phyloP scores from a whole-genome alignment of 2,888 invertebrate species.

The Agrilus mali region DNA sequence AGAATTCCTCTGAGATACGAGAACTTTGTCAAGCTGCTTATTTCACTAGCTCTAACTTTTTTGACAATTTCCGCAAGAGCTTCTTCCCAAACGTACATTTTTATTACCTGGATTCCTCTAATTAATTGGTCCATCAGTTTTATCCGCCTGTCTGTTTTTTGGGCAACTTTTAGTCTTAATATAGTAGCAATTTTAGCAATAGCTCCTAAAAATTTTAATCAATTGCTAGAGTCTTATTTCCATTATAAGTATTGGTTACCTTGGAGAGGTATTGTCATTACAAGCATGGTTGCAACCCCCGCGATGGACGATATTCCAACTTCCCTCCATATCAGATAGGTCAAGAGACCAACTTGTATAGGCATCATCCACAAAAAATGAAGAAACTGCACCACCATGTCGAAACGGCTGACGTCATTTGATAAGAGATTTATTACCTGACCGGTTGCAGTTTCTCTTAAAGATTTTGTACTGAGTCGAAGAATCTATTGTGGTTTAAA shows the following conservation, averaged over 20 bases:
- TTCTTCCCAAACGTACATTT: slow-evolving; percentile 95
- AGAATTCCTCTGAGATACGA: slow-evolving; percentile 54
- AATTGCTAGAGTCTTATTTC: too few relatives aligned
- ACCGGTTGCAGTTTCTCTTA: slow-evolving; percentile 70
- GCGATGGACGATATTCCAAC: slow-evolving; percentile 43
- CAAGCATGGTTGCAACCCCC: slow-evolving; percentile 43
- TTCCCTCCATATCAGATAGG: slow-evolving; percentile 42
- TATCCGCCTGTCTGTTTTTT: slow-evolving; percentile 52
- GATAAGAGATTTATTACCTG: slow-evolving; percentile 74
- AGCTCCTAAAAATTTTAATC: too few relatives aligned
- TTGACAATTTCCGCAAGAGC: slow-evolving; percentile 73
- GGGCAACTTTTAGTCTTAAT: slow-evolving; percentile 39
- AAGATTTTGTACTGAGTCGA: slow-evolving; percentile 49
- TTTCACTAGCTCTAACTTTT: slow-evolving; percentile 13
- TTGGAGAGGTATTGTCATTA: slow-evolving; percentile 39
- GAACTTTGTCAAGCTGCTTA: slow-evolving; percentile 16
- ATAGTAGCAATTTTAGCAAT: slow-evolving; percentile 18
- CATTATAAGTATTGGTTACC: slow-evolving; percentile 20
- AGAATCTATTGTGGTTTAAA: slow-evolving; percentile 39
- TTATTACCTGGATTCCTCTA: slow-evolving; percentile 74
- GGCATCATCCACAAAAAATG: slow-evolving; percentile 75
- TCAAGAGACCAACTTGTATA: slow-evolving; percentile 50
- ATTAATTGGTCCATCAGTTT: slow-evolving; percentile 60
- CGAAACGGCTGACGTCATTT: slow-evolving; percentile 74
- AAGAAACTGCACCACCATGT: slow-evolving; percentile 51